Conservation (phyloP, 2,888 invertebrate species). For the Protodeltote pygarga region DNA sequence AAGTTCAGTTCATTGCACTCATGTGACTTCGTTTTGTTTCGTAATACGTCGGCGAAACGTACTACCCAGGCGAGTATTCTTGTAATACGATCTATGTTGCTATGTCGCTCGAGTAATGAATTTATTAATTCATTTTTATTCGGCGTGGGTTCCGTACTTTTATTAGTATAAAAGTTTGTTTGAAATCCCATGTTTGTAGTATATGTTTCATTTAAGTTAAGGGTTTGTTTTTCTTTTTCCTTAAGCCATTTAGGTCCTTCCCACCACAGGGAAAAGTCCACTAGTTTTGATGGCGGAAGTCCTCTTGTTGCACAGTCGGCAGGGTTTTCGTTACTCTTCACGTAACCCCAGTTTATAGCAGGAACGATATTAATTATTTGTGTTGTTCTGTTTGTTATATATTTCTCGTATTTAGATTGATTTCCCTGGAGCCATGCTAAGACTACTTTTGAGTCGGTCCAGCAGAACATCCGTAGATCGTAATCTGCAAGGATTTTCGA, state of each 20-base stretch:
- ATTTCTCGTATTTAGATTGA: conserved; percentile 5
- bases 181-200: not conserved
- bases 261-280: conserved; percentile 8
- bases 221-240: too few relatives aligned
- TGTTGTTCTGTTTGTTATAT: conserved; percentile 8
- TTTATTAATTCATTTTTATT: conserved; percentile 5
- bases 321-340: conserved; percentile 4
- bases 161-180: not conserved
- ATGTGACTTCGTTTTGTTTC: not conserved
- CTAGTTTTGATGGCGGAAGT: not conserved
- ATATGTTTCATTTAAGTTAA: too few relatives aligned
- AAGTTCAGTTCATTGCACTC: conserved; percentile 1
- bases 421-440: conserved; percentile 13
- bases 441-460: conserved; percentile 10
- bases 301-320: conserved; percentile 10
- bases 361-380: conserved; percentile 6
- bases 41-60: conserved; percentile 1
- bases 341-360: conserved; percentile 1
- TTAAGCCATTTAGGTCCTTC: conserved; percentile 1
- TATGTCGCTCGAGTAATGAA: conserved; percentile 7
- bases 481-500: not conserved
- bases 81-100: conserved; percentile 10
- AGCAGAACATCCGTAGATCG: not conserved
- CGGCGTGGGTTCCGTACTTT: not conserved
- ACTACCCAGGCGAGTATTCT: conserved; percentile 7